Evolutionary conservation across 2,888 invertebrate species (phyloP).

Genomic region (Argyresthia albistria): DNA sequence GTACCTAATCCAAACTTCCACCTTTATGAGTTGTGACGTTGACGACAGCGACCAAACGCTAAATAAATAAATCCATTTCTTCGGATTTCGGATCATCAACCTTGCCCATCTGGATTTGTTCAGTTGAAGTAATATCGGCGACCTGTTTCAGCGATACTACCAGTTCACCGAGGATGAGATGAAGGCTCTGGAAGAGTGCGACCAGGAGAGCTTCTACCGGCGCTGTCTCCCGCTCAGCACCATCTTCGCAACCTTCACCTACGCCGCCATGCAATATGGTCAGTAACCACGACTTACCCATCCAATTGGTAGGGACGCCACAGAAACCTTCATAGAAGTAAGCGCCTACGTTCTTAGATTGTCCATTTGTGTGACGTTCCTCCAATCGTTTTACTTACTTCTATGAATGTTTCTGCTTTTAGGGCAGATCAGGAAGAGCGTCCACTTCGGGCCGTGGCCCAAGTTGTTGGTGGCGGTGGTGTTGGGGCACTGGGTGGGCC

Average conservation of each 20-base stretch:
- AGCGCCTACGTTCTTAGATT: constrained; percentile 16
- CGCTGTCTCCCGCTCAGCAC: constrained; percentile 81
- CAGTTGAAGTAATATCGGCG: neutral
- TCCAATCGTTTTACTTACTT: constrained; percentile 42
- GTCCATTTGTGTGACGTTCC: constrained; percentile 29
- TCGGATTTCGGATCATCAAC: no score
- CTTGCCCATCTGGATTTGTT: no score
- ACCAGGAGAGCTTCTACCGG: constrained; percentile 83
- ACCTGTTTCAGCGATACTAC: constrained; percentile 55
- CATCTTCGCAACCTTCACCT: constrained; percentile 74
- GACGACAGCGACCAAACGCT: no score
- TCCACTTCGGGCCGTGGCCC: constrained; percentile 78
- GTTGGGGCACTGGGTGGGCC: constrained; percentile 81
- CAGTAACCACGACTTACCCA: constrained; percentile 12
- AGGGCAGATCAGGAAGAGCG: constrained; percentile 69
- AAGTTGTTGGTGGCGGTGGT: constrained; percentile 76
- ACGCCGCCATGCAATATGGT: constrained; percentile 77
- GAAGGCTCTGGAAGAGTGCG: constrained; percentile 81
- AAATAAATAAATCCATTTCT: no score
- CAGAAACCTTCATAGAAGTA: constrained; percentile 57
- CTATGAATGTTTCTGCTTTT: constrained; percentile 57
- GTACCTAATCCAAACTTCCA: no score
- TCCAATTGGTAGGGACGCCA: constrained; percentile 23
- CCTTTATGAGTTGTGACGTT: no score
- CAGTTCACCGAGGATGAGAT: constrained; percentile 82